Conservation (phyloP, 2,797 vertebrate species). For the Phyllotis vaccarum region DNA sequence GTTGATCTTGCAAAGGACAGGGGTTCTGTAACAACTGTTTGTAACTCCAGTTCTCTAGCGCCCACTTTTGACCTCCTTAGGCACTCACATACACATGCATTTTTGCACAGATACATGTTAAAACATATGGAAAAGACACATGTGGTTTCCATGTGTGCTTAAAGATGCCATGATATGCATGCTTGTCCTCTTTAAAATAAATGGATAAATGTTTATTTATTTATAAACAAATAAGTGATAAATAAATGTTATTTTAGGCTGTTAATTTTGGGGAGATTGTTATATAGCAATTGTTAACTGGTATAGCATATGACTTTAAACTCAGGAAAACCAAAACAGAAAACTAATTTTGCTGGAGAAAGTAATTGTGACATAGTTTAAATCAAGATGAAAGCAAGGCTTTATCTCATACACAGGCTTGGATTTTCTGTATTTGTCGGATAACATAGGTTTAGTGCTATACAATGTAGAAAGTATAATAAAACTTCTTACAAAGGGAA, state of each 20-base stretch:
- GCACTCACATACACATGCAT: not conserved
- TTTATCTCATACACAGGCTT: not conserved
- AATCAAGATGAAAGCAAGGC: not conserved
- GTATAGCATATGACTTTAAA: not conserved
- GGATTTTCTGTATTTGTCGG: not conserved
- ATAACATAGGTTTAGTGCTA: not conserved
- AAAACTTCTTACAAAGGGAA: not conserved
- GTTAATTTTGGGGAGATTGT: not conserved
- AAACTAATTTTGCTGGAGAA: not conserved
- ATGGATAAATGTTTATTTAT: no score
- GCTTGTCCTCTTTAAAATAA: not conserved
- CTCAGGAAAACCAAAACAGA: not conserved
- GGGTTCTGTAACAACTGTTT: not conserved
- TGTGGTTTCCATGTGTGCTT: not conserved
- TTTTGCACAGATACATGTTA: not conserved
- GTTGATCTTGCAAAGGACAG: not conserved
- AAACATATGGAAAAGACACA: not conserved
- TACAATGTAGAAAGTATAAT: fast-evolving
- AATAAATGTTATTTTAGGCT: not conserved
- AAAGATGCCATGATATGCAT: fast-evolving
- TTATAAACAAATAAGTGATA: not conserved
- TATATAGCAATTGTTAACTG: not conserved
- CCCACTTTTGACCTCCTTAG: not conserved
- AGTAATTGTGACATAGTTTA: not conserved
- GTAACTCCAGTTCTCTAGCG: not conserved